Conservation (phyloP, 2,888 invertebrate species). For the Drosophila paranaensis region DNA sequence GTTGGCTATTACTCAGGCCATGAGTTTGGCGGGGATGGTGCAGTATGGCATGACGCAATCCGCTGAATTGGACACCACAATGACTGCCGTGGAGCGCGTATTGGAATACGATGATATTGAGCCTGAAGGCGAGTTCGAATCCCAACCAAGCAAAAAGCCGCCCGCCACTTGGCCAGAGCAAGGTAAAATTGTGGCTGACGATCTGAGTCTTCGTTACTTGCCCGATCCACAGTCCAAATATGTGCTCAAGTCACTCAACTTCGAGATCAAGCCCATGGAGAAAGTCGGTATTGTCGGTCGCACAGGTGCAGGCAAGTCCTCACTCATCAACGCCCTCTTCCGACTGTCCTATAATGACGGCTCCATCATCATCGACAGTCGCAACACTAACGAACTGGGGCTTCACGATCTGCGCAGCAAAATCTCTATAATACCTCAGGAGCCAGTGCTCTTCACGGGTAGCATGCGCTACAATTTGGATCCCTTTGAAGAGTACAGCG, state of each 20-base stretch:
- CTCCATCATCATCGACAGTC: slow-evolving; percentile 91
- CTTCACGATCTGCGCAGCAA: slow-evolving; percentile 90
- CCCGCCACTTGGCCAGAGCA: slow-evolving; percentile 89
- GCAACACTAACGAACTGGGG: slow-evolving; percentile 89
- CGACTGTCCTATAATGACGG: slow-evolving; percentile 92
- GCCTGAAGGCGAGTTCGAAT: slow-evolving; percentile 87
- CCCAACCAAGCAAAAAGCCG: slow-evolving; percentile 87
- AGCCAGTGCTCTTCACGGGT: slow-evolving; percentile 94
- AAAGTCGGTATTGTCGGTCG: slow-evolving; percentile 90
- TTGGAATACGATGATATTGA: slow-evolving; percentile 87
- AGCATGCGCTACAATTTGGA: slow-evolving; percentile 95
- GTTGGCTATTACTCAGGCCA: slow-evolving; percentile 91
- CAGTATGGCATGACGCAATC: slow-evolving; percentile 96
- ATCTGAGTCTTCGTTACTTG: slow-evolving; percentile 90
- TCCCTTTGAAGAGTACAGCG: slow-evolving; percentile 93
- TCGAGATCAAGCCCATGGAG: slow-evolving; percentile 87
- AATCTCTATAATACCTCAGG: slow-evolving; percentile 94
- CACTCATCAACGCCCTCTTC: slow-evolving; percentile 89
- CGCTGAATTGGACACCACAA: slow-evolving; percentile 93
- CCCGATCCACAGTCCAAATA: slow-evolving; percentile 87
- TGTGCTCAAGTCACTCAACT: slow-evolving; percentile 90
- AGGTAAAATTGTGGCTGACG: slow-evolving; percentile 89
- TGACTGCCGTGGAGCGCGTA: slow-evolving; percentile 94
- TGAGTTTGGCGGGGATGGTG: slow-evolving; percentile 89
- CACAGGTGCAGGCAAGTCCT: slow-evolving; percentile 91